These are phyloP conservation scores for Sternarchorhynchus goeldii DNA, from an alignment of 2,797 vertebrate species.

Conservation along the genomic window DNA sequence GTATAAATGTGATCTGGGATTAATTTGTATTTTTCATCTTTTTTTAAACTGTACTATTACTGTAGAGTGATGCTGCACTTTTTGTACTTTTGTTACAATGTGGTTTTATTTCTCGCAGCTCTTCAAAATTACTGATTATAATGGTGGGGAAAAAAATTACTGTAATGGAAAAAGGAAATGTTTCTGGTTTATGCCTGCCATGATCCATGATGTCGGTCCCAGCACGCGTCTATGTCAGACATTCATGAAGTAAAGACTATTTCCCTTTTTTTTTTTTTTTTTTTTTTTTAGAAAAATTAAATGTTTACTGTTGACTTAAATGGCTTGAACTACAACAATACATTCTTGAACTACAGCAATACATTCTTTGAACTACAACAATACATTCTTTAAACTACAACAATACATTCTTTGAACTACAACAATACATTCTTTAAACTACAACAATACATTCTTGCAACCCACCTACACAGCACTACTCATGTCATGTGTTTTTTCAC, in stretches of 20 bases:
- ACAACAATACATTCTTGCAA: conserved; percentile 15
- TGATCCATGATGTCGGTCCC: conserved; percentile 42
- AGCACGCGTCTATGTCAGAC: conserved; percentile 54
- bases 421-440: conserved; percentile 11
- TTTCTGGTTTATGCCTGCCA: conserved; percentile 42
- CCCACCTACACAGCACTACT: neutral
- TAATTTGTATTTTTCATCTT: neutral
- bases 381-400: conserved; percentile 33
- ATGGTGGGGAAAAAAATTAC: conserved; percentile 37
- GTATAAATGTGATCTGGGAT: conserved; percentile 45
- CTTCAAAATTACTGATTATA: conserved; percentile 47
- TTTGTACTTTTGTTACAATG: conserved; percentile 37
- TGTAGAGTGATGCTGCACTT: conserved; percentile 36
- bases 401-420: conserved; percentile 31
- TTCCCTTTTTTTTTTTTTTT: conserved; percentile 48
- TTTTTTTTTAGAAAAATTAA: conserved; percentile 38
- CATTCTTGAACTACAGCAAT: conserved; percentile 11
- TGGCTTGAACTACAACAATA: conserved; percentile 19
- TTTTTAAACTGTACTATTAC: conserved; percentile 36
- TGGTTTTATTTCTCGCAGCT: conserved; percentile 44
- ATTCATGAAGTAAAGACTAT: conserved; percentile 57
- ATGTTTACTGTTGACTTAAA: conserved; percentile 50
- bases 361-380: conserved; percentile 24
- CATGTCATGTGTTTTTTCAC: neutral
- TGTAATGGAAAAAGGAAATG: conserved; percentile 44